A percentile compares a stretch with the other conserved stretches of the same genome.
These are phyloP conservation scores for Calypte anna DNA, from an alignment of 2,113 vertebrate species.

Conservation along the genomic window DNA sequence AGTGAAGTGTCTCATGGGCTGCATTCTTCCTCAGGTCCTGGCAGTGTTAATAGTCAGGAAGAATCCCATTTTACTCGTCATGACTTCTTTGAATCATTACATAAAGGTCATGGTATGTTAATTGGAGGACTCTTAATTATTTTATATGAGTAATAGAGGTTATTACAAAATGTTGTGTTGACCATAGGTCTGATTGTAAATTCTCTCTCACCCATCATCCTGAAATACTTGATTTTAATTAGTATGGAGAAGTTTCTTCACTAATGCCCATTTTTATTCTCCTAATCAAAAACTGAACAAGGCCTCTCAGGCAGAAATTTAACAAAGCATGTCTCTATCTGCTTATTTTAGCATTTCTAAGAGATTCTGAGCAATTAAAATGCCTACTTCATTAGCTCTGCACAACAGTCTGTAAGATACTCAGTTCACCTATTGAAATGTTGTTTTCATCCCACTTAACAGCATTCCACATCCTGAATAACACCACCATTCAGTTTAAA, in stretches of 20 bases:
- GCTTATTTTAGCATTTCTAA: neutral
- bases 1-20: neutral
- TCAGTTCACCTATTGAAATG: neutral
- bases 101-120: constrained; percentile 88
- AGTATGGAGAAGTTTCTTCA: neutral
- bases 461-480: constrained; percentile 97
- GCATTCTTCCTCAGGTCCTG: constrained; percentile 44
- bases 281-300: neutral
- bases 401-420: neutral
- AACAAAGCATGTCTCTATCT: neutral
- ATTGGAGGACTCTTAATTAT: neutral
- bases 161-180: neutral
- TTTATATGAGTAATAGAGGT: neutral
- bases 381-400: neutral
- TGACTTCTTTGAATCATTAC: constrained; percentile 93
- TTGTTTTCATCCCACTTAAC: neutral
- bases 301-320: neutral
- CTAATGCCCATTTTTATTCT: neutral
- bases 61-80: constrained; percentile 91
- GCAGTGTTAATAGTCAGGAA: constrained; percentile 76
- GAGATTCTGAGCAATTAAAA: neutral
- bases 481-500: constrained; percentile 93
- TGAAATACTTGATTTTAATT: neutral
- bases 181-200: neutral
- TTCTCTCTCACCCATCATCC: neutral